Conservation (phyloP, 2,888 invertebrate genomes). For the Diarsia mendica region DNA sequence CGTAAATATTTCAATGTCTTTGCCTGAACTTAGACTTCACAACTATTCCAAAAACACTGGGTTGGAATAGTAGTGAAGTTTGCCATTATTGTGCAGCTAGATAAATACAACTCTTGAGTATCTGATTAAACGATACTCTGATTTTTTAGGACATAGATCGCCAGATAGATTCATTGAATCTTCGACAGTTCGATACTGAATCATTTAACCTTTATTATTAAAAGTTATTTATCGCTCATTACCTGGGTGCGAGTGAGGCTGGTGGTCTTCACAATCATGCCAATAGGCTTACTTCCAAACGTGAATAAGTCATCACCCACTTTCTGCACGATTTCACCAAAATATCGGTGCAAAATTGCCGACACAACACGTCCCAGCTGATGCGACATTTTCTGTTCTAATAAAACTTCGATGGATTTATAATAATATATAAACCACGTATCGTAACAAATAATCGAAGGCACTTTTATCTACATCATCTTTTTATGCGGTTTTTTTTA, state of each 20-base stretch:
- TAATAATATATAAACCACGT: neutral
- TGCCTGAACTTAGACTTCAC: neutral
- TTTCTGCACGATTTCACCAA: constrained; percentile 94
- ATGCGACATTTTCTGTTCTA: constrained; percentile 91
- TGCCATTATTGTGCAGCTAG: neutral
- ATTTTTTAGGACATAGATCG: neutral
- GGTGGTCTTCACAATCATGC: constrained; percentile 91
- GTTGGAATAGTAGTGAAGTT: neutral
- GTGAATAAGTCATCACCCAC: constrained; percentile 93
- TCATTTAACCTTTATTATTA: constrained; percentile 63
- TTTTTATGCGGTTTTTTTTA: neutral
- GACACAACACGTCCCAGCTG: constrained; percentile 93
- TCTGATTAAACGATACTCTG: neutral
- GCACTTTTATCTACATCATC: neutral
- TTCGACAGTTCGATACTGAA: neutral
- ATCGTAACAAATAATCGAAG: neutral
- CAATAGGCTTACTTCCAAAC: constrained; percentile 92
- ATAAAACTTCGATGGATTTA: neutral
- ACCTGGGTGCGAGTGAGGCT: constrained; percentile 86
- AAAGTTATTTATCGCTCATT: constrained; percentile 47
- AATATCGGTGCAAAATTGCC: constrained; percentile 93
- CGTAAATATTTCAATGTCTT: neutral
- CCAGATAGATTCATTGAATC: neutral
- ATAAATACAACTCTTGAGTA: neutral
- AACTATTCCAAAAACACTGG: too few species aligned